A percentile compares a stretch with the other conserved stretches of the same genome.
Evolutionary conservation across 2,113 vertebrate species (phyloP).

Genomic region (Plotosus lineatus): DNA sequence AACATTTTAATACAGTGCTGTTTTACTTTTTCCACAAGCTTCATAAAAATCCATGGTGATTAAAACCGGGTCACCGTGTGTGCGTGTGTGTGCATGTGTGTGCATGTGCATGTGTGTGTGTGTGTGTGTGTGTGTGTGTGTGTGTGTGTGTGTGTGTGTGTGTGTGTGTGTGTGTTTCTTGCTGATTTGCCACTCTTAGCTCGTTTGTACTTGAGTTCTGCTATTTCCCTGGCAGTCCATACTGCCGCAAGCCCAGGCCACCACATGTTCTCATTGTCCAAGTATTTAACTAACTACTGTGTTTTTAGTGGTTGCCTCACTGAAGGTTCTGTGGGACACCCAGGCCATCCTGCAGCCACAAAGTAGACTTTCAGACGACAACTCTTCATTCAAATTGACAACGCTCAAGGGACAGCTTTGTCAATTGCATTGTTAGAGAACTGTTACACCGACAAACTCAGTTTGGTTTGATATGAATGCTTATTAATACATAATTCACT

Average conservation of each 20-base stretch:
- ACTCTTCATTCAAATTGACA: conserved; percentile 54
- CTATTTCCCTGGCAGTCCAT: conserved; percentile 64
- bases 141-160: conserved; percentile 6
- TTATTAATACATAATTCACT: background rate
- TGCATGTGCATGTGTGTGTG: background rate
- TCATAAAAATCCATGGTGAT: conserved; percentile 51
- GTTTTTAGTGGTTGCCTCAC: conserved; percentile 63
- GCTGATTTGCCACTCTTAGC: conserved; percentile 59
- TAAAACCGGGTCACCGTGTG: conserved; percentile 59
- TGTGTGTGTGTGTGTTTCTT: conserved; percentile 26
- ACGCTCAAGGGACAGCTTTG: conserved; percentile 59
- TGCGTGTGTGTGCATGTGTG: conserved; percentile 39
- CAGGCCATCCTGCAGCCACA: conserved; percentile 42
- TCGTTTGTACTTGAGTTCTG: conserved; percentile 52
- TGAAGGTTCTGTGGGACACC: conserved; percentile 64
- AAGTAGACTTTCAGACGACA: conserved; percentile 67
- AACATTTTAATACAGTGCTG: conserved; percentile 27
- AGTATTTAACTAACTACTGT: conserved; percentile 75
- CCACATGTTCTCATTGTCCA: conserved; percentile 69
- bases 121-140: conserved; percentile 48
- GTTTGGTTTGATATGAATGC: conserved; percentile 19
- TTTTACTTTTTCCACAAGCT: conserved; percentile 22
- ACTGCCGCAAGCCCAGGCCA: conserved; percentile 72
- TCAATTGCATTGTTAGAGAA: conserved; percentile 58
- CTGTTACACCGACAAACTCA: conserved; percentile 56